Base-by-base conservation (phyloP, 1,140 invertebrate species). In the Orius insidiosus region DNA sequence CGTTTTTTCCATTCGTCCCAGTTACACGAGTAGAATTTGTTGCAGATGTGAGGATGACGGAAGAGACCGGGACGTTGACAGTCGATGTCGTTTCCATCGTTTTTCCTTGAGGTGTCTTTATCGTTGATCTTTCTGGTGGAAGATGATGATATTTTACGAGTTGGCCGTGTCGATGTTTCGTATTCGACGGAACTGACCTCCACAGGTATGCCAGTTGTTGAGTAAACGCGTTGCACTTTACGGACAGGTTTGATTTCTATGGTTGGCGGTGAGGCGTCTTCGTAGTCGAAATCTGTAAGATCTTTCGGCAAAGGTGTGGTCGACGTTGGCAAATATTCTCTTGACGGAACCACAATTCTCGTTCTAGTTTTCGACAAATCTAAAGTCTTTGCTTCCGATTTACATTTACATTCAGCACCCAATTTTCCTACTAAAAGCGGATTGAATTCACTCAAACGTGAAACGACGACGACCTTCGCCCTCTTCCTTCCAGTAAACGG, bases 21-120 rank as follows among this genome's bases (percentile, higher is more conserved):
- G 56, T 79, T 73, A 58, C 84, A 87, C 30, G 80, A 74, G 55
- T 85, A 87, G 65, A 86, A 87, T 57, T 85, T 84, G 55, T 84
- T 82, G 56, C 84, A 86, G 48, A 78, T 71, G 45, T 76, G 76
- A 0, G 84, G 84, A 59, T 86, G 82, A 56, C 81, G 68, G 66
- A 87, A 87, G 0, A 87, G 67, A 55, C 84, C 84, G 5, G 80
- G 70, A 55, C 82, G 67, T 49, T 80, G 74, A 56, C 83, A 87
- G 18, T 80, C 73, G 58, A 64, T 49, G 37, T 48, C 13, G 34
- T 31, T 11, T 15, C 15, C 30, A 35, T 19, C 5, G n/a, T n/a
- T n/a, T 35, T 24, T 32, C 36, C 30, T 24, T 45, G 44, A 19
- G 34, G 36, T 15, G 32, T 34, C 11, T 32, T 34, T 5, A 13